phyloP scores from a whole-genome alignment of 2,888 invertebrate genomes.

The Tineola bisselliella region DNA sequence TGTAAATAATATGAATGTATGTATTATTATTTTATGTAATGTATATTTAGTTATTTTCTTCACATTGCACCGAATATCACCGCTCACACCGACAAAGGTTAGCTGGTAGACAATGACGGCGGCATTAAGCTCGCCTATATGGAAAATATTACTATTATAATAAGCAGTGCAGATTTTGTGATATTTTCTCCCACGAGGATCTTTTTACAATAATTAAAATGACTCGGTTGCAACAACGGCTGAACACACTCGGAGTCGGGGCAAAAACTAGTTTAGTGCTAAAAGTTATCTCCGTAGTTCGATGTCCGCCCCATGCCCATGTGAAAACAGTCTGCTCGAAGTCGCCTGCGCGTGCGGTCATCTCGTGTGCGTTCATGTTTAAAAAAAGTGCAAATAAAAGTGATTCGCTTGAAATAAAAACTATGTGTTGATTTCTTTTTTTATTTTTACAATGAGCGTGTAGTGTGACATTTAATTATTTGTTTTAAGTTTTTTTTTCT shows the following conservation, averaged over 20 bases:
- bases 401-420: not conserved
- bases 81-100: no score
- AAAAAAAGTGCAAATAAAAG: not conserved
- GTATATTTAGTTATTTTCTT: no score
- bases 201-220: not conserved
- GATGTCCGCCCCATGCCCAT: not conserved
- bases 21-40: no score
- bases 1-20: no score
- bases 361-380: not conserved
- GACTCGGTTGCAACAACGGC: not conserved
- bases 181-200: no score
- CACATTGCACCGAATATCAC: no score
- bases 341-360: not conserved
- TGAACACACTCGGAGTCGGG: not conserved
- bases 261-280: constrained; percentile 6
- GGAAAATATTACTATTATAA: no score
- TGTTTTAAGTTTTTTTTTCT: no score
- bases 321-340: not conserved
- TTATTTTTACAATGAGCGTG: not conserved
- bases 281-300: not conserved
- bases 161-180: no score
- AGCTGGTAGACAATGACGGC: no score
- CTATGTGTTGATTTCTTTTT: not conserved
- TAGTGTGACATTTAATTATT: not conserved
- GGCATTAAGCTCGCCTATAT: no score